Evolutionary conservation across 2,888 invertebrate species (phyloP).

Genomic region (Ditylenchus weischeri): DNA sequence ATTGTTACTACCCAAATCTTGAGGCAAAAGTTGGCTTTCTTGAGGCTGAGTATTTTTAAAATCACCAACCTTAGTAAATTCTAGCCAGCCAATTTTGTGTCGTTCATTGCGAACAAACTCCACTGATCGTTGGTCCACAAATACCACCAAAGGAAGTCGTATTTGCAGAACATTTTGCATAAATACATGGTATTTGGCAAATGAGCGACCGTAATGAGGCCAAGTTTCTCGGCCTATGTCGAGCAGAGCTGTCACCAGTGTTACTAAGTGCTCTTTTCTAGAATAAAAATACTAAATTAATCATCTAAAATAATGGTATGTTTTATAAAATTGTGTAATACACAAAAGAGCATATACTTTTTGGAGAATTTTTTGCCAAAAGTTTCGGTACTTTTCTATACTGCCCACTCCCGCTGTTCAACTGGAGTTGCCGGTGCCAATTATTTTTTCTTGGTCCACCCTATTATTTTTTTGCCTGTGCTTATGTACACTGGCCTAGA

Average conservation of each 20-base stretch:
- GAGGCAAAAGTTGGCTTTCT: neutral
- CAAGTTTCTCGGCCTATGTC: conserved; percentile 59
- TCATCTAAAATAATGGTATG: too few relatives aligned
- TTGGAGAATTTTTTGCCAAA: too few relatives aligned
- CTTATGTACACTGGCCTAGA: too few relatives aligned
- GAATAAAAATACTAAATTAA: too few relatives aligned
- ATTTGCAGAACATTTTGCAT: conserved; percentile 34
- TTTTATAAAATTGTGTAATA: too few relatives aligned
- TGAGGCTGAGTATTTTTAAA: conserved; percentile 7
- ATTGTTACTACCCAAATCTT: conserved; percentile 26
- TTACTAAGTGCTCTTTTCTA: conserved; percentile 28
- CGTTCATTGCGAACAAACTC: conserved; percentile 32
- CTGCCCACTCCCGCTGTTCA: too few relatives aligned
- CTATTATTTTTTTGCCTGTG: too few relatives aligned
- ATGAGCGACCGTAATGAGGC: conserved; percentile 40
- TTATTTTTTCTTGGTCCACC: too few relatives aligned
- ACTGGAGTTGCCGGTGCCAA: too few relatives aligned
- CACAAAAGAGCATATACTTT: too few relatives aligned
- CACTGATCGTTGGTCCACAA: conserved; percentile 33
- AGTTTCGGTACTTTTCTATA: too few relatives aligned
- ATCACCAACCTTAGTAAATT: conserved; percentile 28
- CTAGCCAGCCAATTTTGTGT: conserved; percentile 23
- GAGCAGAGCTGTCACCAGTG: conserved; percentile 57
- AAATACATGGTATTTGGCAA: conserved; percentile 34
- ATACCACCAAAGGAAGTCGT: conserved; percentile 35